A percentile compares a stretch with the other conserved stretches of the same genome.
These are phyloP conservation scores for Montipora sp. DNA, from an alignment of 64 coral and sea anemone genomes.

Conservation along the genomic window DNA sequence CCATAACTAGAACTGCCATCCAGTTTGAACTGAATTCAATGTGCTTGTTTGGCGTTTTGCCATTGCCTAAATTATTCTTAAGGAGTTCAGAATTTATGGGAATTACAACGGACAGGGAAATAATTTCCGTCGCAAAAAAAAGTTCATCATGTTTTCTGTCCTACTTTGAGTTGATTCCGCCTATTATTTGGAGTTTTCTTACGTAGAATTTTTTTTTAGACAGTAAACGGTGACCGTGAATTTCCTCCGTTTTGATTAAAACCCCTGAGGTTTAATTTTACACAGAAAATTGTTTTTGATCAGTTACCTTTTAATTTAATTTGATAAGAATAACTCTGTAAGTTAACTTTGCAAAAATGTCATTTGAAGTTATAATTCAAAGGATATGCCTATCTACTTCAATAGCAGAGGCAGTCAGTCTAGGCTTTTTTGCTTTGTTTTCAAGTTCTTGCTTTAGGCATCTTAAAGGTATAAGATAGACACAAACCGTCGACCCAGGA, in stretches of 20 bases:
- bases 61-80: background rate
- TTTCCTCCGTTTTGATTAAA: too few relatives aligned
- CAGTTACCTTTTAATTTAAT: background rate
- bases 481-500: background rate
- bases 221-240: too few relatives aligned
- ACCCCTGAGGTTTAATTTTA: background rate
- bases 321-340: slow-evolving; percentile 11
- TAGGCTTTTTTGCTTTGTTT: background rate
- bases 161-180: too few relatives aligned
- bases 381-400: slow-evolving; percentile 5
- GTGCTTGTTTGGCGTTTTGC: background rate
- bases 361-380: slow-evolving; percentile 9
- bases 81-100: background rate
- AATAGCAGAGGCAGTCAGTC: background rate
- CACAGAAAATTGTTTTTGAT: background rate
- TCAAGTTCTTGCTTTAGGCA: background rate
- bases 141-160: background rate
- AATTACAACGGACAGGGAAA: background rate
- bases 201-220: too few relatives aligned
- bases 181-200: too few relatives aligned
- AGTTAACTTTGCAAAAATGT: background rate
- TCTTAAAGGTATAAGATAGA: background rate
- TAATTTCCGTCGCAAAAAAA: background rate
- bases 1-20: background rate
- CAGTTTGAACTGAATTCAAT: background rate